A percentile compares a stretch with the other conserved stretches of the same genome.
phyloP scores from a whole-genome alignment of 1,140 invertebrate genomes.

The Cotesia chilonis region DNA sequence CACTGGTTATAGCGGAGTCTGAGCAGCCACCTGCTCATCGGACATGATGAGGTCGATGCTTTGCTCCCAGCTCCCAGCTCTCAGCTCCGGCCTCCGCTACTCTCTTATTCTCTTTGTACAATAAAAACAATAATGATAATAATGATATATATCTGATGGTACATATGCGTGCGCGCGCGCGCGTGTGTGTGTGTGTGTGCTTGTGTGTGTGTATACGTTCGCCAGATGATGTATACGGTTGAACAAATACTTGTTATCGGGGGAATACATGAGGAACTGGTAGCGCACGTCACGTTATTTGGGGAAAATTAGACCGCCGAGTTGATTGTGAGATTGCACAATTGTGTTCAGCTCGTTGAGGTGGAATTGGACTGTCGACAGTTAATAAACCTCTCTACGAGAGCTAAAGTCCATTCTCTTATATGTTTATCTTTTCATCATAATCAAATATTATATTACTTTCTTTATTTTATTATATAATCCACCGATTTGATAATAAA shows the following conservation, averaged over 20 bases:
- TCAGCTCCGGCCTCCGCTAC: background rate
- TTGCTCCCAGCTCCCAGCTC: background rate
- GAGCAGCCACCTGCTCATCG: constrained; percentile 5
- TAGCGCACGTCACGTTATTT: constrained; percentile 17
- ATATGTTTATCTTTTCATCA: too few species aligned
- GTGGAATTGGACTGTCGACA: constrained; percentile 21
- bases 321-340: constrained; percentile 16
- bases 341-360: constrained; percentile 16
- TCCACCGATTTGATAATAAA: too few species aligned
- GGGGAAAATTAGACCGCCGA: constrained; percentile 25
- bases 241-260: background rate
- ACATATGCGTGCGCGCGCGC: background rate
- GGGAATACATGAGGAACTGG: background rate
- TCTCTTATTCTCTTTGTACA: constrained; percentile 1
- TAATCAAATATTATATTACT: background rate
- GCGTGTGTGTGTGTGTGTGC: too few species aligned
- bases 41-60: constrained; percentile 7
- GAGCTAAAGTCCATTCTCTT: too few species aligned
- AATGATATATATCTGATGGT: too few species aligned
- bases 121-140: too few species aligned
- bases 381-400: background rate
- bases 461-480: background rate
- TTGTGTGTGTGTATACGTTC: background rate
- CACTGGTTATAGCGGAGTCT: too few species aligned
- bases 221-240: background rate